These are phyloP conservation scores for Circaetus gallicus DNA, from an alignment of 2,113 vertebrate species.

Conservation along the genomic window DNA sequence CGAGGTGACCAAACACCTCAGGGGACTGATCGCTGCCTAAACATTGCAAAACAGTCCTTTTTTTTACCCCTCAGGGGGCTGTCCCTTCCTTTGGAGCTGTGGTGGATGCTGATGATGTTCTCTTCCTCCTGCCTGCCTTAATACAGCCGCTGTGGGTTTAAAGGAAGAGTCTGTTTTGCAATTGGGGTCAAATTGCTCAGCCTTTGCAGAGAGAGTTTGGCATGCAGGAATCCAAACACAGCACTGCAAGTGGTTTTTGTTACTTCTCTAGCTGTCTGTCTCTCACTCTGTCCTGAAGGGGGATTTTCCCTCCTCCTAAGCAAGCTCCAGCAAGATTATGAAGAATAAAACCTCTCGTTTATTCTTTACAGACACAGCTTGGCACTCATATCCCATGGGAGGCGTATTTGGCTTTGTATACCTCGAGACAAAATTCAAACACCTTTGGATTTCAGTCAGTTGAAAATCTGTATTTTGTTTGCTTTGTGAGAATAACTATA, in stretches of 20 bases:
- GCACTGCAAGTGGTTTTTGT: not conserved
- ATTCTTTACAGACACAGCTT: not conserved
- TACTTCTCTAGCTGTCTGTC: not conserved
- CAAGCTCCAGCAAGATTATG: not conserved
- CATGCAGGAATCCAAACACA: not conserved
- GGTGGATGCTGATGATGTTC: not conserved
- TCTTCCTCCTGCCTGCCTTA: not conserved
- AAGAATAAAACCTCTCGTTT: constrained; percentile 20
- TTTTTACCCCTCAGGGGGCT: not conserved
- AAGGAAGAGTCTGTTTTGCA: not conserved
- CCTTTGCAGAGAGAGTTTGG: not conserved
- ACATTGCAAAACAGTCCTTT: not conserved
- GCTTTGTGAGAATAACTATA: not conserved
- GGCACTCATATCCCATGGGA: not conserved
- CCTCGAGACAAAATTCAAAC: not conserved
- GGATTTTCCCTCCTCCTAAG: not conserved
- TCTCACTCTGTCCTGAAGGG: not conserved
- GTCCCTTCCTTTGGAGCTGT: not conserved
- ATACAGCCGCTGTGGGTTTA: accelerated
- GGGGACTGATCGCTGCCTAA: not conserved
- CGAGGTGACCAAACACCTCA: not conserved
- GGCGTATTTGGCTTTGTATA: not conserved
- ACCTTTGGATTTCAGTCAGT: not conserved
- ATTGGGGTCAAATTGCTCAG: not conserved
- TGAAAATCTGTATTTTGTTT: not conserved